Base-by-base conservation (phyloP, 2,888 invertebrate species). In the Tiphia femorata region DNA sequence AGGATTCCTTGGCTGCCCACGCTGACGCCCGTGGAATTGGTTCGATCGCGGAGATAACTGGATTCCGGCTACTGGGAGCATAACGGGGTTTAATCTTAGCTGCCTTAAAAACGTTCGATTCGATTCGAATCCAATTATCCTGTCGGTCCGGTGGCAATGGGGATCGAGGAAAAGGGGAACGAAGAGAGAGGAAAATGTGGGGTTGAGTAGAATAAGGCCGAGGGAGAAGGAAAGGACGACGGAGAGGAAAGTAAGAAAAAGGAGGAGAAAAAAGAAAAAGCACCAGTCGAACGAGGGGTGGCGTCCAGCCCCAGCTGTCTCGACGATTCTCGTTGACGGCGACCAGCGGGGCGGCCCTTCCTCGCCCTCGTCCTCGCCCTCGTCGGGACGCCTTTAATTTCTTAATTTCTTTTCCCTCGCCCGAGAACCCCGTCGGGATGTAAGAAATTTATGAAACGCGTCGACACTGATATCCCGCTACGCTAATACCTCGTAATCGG, bases 61-160 rank as follows among this genome's bases (percentile, higher is more conserved):
- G 38, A 20, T 38, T 20, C 19, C 38, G 19, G 17, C 8, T 19
- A 19, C 10, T 19, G 25, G 42, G n/a, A 16, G 12, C n/a, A 23
- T 23, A n/a, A 12, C n/a, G n/a, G n/a, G 19, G 42, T 25, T 42
- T 42, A 42, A 42, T 42, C 42, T 42, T 42, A 21, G 38, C 4
- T 10, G 10, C 38, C 38, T 38, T 17, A 42, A 42, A 42, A 42
- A 42, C 42, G 42, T 25, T 23, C 42, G 23, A 42, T 42, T 42
- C 42, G 42, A 42, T 42, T 42, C 42, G 19, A 19, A 42, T 42
- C 42, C 42, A 38, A 38, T 38, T 38, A 38, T 38, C 38, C 38
- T 19, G 38, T 27, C 27, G 6, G 6, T 38, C 38, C 38, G 17
- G 20, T n/a, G n/a, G n/a, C n/a, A 33, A 33, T 33, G 33, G 33